These are phyloP conservation scores for Cinara cedri DNA, from an alignment of 2,888 invertebrate genomes.

Conservation along the genomic window DNA sequence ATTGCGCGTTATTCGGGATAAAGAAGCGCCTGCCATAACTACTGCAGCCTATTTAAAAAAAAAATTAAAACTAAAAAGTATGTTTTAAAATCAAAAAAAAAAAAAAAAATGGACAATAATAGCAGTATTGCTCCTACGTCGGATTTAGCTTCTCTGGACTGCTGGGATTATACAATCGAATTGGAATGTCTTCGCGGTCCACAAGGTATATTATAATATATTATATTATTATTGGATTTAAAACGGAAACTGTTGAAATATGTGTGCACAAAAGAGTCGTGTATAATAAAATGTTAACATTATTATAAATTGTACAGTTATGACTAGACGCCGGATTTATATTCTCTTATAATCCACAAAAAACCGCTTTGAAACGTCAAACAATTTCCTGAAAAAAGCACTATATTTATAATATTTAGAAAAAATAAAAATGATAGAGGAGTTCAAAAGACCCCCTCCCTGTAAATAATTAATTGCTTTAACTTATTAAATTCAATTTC, in stretches of 20 bases:
- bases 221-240: background rate
- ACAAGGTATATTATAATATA: conserved; percentile 68
- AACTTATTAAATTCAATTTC: too few species aligned
- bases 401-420: too few species aligned
- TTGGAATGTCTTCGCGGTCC: conserved; percentile 79
- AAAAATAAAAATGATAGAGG: too few species aligned
- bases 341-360: too few species aligned
- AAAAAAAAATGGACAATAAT: conserved; percentile 34
- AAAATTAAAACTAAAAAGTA: conserved; percentile 4
- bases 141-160: conserved; percentile 69
- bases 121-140: background rate
- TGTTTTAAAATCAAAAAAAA: conserved; percentile 21
- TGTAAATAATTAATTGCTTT: too few species aligned
- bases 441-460: too few species aligned
- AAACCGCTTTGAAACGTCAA: too few species aligned
- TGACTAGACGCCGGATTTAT: too few species aligned
- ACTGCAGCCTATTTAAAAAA: background rate
- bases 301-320: too few species aligned
- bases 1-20: background rate
- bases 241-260: background rate
- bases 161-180: conserved; percentile 86
- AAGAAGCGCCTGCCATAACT: background rate
- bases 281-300: too few species aligned
- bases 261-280: too few species aligned
- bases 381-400: too few species aligned